These are phyloP conservation scores for Cantharis lateralis DNA, from an alignment of 2,888 invertebrate species.

Conservation along the genomic window DNA sequence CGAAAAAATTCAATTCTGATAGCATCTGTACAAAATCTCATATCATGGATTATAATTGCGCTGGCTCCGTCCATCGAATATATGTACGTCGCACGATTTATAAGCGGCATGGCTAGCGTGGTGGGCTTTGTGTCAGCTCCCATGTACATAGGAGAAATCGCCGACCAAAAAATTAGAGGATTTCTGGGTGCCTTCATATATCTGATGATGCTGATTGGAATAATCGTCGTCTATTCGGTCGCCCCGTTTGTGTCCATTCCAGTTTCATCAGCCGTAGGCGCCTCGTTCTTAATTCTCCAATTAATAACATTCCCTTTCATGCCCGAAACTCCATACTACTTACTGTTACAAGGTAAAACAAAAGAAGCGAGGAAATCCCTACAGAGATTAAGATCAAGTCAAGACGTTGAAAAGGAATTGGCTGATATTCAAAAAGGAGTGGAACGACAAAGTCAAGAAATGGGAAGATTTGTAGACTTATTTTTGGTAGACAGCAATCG, in stretches of 20 bases:
- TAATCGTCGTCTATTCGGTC: constrained; percentile 50
- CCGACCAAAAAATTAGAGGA: constrained; percentile 53
- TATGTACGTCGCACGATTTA: constrained; percentile 49
- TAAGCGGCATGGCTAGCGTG: constrained; percentile 52
- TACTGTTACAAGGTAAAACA: constrained; percentile 43
- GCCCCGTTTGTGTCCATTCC: constrained; percentile 50
- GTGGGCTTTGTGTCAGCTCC: constrained; percentile 54
- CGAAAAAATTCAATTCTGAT: constrained; percentile 49
- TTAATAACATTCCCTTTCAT: constrained; percentile 49
- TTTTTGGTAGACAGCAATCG: constrained; percentile 49
- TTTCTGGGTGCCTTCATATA: constrained; percentile 53
- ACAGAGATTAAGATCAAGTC: constrained; percentile 41
- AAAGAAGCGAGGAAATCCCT: constrained; percentile 47
- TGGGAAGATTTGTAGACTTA: constrained; percentile 48
- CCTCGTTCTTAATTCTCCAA: constrained; percentile 43
- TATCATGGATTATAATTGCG: constrained; percentile 51
- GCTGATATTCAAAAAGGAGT: constrained; percentile 49
- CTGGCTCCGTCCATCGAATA: constrained; percentile 45
- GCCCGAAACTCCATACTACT: constrained; percentile 54
- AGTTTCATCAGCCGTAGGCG: constrained; percentile 48
- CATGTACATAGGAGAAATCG: constrained; percentile 55
- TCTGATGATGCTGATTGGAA: constrained; percentile 53
- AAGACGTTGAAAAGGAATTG: constrained; percentile 46
- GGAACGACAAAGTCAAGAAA: constrained; percentile 47
- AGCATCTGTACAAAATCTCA: constrained; percentile 45